Evolutionary conservation across 2,888 invertebrate genomes (phyloP), one percentile per base, ranked within the genome.

Genomic region (Callyntrura sp.): DNA sequence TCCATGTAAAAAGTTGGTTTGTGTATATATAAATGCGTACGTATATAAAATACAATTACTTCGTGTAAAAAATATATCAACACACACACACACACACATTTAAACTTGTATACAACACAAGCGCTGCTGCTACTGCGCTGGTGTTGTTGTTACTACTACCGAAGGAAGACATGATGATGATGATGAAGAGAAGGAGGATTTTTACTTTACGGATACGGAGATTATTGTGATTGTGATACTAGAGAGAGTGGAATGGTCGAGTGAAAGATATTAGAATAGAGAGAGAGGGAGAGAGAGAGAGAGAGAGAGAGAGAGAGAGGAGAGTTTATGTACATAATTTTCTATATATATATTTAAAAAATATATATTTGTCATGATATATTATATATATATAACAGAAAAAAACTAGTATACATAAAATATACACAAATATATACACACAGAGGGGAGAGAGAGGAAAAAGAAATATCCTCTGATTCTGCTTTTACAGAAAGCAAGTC

Each of bases 181-280:
- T 45, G 65, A n/a, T 17, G 86, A 60, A 76, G 73, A 88, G 43
- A 55, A 88, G 70, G 87, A 82, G 55, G 81, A 82, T 88, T 87
- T 87, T 81, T 87, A 62, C 83, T 86, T 68, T 86, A 87, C 81
- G 79, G 81, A 87, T 70, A 79, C 68, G 68, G 51, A 65, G 62
- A n/a, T n/a, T n/a, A n/a, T n/a, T n/a, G n/a, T n/a, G n/a, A n/a
- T n/a, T n/a, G n/a, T n/a, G n/a, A n/a, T n/a, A n/a, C n/a, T n/a
- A n/a, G 11, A 68, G 70, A 87, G 57, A 85, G 87, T 79, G 82
- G 88, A 88, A 88, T 88, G 76, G 88, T 68, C 79, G 82, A 88
- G 88, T 82, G 83, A 88, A 88, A 88, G 85, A 85, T 57, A 62
- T 78, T 45, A 73, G 28, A 45, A n/a, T n/a, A 65, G 20, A 79